These are phyloP conservation scores for Masticophis lateralis DNA, from an alignment of 2,797 vertebrate genomes.

Conservation along the genomic window DNA sequence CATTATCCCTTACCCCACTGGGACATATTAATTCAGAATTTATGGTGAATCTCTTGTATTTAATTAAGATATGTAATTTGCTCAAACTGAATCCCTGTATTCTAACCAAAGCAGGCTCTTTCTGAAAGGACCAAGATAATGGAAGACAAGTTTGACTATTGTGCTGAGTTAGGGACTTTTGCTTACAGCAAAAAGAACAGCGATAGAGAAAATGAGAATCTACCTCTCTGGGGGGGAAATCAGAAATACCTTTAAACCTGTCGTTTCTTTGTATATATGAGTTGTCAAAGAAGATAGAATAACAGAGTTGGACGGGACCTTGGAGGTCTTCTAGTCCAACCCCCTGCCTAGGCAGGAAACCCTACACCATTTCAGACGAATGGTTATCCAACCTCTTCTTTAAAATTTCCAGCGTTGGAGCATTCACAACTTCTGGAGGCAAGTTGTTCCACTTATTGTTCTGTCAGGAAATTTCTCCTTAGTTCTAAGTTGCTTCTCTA, in stretches of 20 bases:
- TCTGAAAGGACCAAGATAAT: neutral
- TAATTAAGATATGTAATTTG: neutral
- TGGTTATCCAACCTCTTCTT: too few relatives aligned
- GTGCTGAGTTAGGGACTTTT: neutral
- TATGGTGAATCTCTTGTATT: neutral
- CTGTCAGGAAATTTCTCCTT: too few relatives aligned
- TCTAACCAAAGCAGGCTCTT: neutral
- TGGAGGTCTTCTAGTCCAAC: too few relatives aligned
- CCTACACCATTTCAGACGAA: too few relatives aligned
- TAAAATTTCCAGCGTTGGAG: too few relatives aligned
- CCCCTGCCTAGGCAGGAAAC: too few relatives aligned
- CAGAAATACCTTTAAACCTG: neutral
- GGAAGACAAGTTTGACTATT: neutral
- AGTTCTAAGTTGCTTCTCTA: too few relatives aligned
- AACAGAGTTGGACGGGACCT: too few relatives aligned
- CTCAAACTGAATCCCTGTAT: neutral
- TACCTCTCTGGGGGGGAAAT: neutral
- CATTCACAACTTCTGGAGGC: too few relatives aligned
- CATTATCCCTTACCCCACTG: neutral
- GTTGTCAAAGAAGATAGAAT: neutral
- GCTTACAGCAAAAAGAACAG: neutral
- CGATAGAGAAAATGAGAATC: neutral
- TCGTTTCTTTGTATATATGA: neutral
- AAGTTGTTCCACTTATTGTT: too few relatives aligned
- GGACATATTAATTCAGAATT: neutral